phyloP scores from a whole-genome alignment of 2,797 vertebrate species.

The Falco berigora region DNA sequence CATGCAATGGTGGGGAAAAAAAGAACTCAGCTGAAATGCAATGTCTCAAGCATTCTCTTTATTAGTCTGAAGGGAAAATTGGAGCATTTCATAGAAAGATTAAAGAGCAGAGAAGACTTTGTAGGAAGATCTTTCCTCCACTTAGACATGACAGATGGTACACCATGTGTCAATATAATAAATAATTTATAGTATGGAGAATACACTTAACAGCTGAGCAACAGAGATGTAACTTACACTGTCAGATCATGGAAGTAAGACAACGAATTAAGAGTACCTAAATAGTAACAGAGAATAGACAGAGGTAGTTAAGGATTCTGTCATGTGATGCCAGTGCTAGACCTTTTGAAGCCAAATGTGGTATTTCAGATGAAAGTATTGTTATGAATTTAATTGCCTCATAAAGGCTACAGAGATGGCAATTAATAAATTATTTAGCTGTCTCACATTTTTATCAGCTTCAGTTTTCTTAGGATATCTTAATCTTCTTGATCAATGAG shows the following conservation, averaged over 20 bases:
- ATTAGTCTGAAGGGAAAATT: neutral
- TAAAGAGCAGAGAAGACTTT: neutral
- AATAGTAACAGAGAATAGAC: neutral
- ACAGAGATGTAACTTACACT: slow-evolving; percentile 16
- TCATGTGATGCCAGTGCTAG: neutral
- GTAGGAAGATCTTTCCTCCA: neutral
- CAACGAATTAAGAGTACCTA: neutral
- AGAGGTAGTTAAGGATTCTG: neutral
- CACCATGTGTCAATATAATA: neutral
- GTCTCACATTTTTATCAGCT: neutral
- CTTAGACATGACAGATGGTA: slow-evolving; percentile 8
- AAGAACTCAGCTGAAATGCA: neutral
- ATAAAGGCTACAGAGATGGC: neutral
- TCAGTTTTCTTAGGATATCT: neutral
- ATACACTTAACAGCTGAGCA: slow-evolving; percentile 4
- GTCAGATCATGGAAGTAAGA: neutral
- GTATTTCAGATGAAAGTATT: neutral
- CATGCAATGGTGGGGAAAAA: neutral
- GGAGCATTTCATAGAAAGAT: neutral
- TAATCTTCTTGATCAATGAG: neutral
- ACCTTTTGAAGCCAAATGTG: neutral
- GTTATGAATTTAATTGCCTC: neutral
- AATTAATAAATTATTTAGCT: neutral
- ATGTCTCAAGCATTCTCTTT: neutral
- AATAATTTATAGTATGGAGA: slow-evolving; percentile 39